Base-by-base conservation (phyloP, 1,140 invertebrate genomes). In the Scylla paramamosain region DNA sequence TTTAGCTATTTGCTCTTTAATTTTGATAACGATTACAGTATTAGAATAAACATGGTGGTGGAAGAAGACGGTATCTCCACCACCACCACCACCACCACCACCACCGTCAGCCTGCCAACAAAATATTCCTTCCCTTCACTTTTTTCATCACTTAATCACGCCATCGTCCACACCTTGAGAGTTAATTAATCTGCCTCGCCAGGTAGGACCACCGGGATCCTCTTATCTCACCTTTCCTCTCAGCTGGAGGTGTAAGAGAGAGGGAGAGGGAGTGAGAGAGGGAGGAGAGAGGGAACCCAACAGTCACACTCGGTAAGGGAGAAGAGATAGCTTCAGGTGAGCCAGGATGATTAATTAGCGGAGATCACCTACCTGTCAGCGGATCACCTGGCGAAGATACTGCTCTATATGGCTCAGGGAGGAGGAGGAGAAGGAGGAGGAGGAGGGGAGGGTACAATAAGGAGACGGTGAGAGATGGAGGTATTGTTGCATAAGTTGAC, bases 121-220 rank as follows among this genome's bases (percentile, higher is more conserved):
- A 77, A 77, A 77, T 77, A 77, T 77, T 77, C 67, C 67, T n/a
- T 77, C 67, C 67, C 67, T 77, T 77, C 67, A 25, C 67, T 77
- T 77, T 77, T n/a, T 77, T n/a, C 25, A n/a, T n/a, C 16, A n/a
- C 25, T 7, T n/a, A 77, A 77, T 77, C 67, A 25, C 67, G 67
- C 67, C 67, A n/a, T 77, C 67, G 67, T 77, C 67, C 67, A n/a
- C 67, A 77, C 67, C 67, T 77, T 77, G 67, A 77, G 67, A 77
- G 67, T 77, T 77, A 77, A 77, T 77, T 77, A 77, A 77, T 77
- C 16, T 77, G 67, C 67, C 67, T 77, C 67, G 67, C 67, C 67
- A 77, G 67, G 67, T 77, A 77, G 67, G 67, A 77, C 67, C 67
- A 77, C 67, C 67, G 67, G 67, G 16, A 77, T 12, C 67, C n/a